Conservation (phyloP, 1,140 invertebrate species). For the Drosophila subobscura region DNA sequence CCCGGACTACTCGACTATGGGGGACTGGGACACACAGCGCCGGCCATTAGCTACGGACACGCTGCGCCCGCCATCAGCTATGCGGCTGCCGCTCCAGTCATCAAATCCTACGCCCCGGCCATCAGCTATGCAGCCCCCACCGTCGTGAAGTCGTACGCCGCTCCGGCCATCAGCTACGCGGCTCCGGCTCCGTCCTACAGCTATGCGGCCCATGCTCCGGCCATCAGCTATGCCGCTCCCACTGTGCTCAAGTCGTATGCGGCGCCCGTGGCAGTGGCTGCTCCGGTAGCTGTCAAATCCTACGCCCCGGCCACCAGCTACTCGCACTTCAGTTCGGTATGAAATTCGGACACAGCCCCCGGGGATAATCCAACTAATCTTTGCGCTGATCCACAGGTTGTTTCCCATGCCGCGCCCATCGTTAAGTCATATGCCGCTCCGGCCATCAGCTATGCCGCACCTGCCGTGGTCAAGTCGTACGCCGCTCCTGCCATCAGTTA, state of each 20-base stretch:
- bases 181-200: slow-evolving; percentile 51
- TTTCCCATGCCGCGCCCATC: slow-evolving; percentile 55
- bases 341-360: not conserved
- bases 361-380: not conserved
- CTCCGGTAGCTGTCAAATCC: slow-evolving; percentile 30
- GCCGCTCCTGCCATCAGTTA: slow-evolving; percentile 67
- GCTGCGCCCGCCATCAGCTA: slow-evolving; percentile 63
- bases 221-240: slow-evolving; percentile 62
- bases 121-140: slow-evolving; percentile 39
- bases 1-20: slow-evolving; percentile 54
- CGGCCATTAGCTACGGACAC: slow-evolving; percentile 58
- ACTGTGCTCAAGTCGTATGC: slow-evolving; percentile 63
- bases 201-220: slow-evolving; percentile 57
- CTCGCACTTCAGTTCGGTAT: slow-evolving; percentile 73
- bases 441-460: slow-evolving; percentile 39
- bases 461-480: slow-evolving; percentile 51
- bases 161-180: slow-evolving; percentile 28
- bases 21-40: slow-evolving; percentile 48
- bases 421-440: slow-evolving; percentile 49
- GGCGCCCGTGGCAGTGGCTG: slow-evolving; percentile 46
- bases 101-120: slow-evolving; percentile 54
- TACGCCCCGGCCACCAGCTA: slow-evolving; percentile 61
- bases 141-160: slow-evolving; percentile 41
- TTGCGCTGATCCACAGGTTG: slow-evolving; percentile 28
- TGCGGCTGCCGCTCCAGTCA: slow-evolving; percentile 56